Conservation (phyloP, 2,113 vertebrate genomes). For the Menura novaehollandiae region DNA sequence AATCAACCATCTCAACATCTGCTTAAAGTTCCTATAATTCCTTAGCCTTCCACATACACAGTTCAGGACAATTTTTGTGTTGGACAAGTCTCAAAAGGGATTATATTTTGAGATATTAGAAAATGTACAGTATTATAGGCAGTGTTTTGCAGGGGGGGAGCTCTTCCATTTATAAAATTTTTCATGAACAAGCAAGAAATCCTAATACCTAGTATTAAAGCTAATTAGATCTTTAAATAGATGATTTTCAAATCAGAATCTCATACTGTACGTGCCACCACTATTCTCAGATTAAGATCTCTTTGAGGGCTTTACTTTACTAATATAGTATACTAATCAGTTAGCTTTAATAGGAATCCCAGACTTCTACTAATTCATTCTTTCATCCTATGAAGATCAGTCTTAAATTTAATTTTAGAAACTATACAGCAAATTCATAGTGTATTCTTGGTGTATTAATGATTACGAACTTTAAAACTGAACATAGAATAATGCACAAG, state of each 20-base stretch:
- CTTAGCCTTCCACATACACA: neutral
- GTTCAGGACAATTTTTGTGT: neutral
- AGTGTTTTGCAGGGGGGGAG: neutral
- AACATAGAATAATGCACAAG: neutral
- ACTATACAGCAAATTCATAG: neutral
- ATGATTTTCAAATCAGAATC: neutral
- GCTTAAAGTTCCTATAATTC: slow-evolving; percentile 6
- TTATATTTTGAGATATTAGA: neutral
- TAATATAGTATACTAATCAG: neutral
- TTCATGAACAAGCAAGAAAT: neutral
- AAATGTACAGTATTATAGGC: neutral
- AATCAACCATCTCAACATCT: neutral
- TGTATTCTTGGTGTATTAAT: neutral
- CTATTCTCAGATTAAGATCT: neutral
- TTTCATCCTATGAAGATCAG: neutral
- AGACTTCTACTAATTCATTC: neutral
- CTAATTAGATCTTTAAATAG: neutral
- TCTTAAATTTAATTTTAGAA: neutral
- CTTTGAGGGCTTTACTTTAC: neutral
- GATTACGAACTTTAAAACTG: neutral
- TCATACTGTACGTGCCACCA: neutral
- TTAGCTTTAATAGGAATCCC: neutral
- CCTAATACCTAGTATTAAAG: neutral
- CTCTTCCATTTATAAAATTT: neutral
- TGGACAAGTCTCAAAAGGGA: neutral